Percentiles rank a stretch among this genome's conserved stretches.
Conservation (phyloP, 2,797 vertebrate species). For the Ambastaia sidthimunki region DNA sequence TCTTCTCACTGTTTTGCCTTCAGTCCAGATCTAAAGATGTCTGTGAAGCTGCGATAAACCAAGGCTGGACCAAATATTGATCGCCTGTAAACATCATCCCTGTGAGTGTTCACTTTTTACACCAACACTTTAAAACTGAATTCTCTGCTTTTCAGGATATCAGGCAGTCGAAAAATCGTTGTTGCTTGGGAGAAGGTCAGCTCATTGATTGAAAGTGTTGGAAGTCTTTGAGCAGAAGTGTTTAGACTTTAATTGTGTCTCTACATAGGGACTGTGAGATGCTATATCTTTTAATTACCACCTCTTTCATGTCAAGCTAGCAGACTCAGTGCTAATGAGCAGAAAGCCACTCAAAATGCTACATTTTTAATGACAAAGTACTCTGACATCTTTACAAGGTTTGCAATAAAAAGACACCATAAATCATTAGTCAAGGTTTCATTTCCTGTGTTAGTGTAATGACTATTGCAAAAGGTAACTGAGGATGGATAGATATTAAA, state of each 20-base stretch:
- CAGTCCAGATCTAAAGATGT: constrained; percentile 9
- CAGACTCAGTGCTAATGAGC: constrained; percentile 8
- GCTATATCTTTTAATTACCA: constrained; percentile 27
- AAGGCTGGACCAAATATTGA: not conserved
- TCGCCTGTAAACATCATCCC: constrained; percentile 17
- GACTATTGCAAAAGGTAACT: not conserved
- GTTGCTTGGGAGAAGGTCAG: not conserved
- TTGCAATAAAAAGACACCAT: not conserved
- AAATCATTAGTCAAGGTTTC: not conserved
- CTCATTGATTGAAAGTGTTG: constrained; percentile 16
- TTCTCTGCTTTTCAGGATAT: constrained; percentile 21
- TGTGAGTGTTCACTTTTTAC: constrained; percentile 24
- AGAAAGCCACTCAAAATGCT: not conserved
- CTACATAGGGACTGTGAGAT: not conserved
- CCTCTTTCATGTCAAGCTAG: constrained; percentile 29
- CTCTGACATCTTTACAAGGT: not conserved
- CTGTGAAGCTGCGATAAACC: not conserved
- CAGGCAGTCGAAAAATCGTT: constrained; percentile 7
- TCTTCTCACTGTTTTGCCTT: not conserved
- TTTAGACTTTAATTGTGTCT: constrained; percentile 35
- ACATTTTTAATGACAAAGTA: not conserved
- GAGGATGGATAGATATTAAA: not conserved
- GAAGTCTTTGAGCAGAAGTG: constrained; percentile 43
- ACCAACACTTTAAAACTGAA: constrained; percentile 20
- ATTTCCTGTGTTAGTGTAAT: constrained; percentile 1